Base-by-base conservation (phyloP, 2,113 vertebrate genomes). In the Macroglossus sobrinus region DNA sequence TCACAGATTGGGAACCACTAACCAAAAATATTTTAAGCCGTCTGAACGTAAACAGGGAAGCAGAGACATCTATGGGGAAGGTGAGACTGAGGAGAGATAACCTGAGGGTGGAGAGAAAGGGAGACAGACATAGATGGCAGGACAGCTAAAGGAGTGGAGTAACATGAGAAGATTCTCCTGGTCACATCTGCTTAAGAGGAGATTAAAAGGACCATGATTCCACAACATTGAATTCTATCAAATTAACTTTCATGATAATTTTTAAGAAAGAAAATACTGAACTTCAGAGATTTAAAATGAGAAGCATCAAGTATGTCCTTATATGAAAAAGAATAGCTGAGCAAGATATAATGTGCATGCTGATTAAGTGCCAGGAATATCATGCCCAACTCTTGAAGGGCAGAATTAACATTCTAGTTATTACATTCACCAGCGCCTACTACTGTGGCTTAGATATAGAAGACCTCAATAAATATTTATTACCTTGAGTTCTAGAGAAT, bases 201-300 rank as follows among this genome's bases (percentile, higher is more conserved):
- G 26, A 75, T 64, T 84, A 22, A 84, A 89, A 72, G 63, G 79
- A 90, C 26, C 9, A 4, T 30, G 47, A 55, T 71, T 80, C 40
- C 30, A 4, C 30, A 69, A n/a, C 14, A 14, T 12, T 35, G 35
- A 26, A 18, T 72, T 71, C 55, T 14, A 78, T 61, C 94, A 82
- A 66, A 64, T 35, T 91, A 38, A 80, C 61, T 47, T 94, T 89
- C 38, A 57, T 35, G 71, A n/a, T 84, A 57, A 92, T 84, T 74
- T 92, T 92, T 78, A 59, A 69, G 47, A 59, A 30, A 61, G 57
- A 66, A 93, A 86, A 87, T 45, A 66, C 38, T 90, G 33, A 30
- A 72, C 72, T 95, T 91, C 57, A 95, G 59, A 71, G 71, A 74
- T 89, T 84, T 89, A 84, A 88, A 80, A 59, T 71, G 72, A 80